These are phyloP conservation scores for Heterocephalus glaber DNA, from an alignment of 2,113 vertebrate genomes.

Conservation along the genomic window DNA sequence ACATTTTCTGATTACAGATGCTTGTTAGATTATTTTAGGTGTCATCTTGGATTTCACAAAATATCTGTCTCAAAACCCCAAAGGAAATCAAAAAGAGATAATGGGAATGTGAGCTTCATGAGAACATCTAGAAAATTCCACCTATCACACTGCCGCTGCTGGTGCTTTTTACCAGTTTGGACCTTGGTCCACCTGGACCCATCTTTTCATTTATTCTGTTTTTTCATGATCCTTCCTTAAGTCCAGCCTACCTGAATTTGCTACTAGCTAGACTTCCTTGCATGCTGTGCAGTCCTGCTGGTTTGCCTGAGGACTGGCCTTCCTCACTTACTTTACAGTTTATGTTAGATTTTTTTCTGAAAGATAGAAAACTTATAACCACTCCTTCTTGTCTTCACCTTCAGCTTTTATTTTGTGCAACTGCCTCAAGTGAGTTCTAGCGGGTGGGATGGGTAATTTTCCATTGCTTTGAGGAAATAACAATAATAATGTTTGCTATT, in stretches of 20 bases:
- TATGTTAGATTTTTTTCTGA: slow-evolving; percentile 8
- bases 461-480: slow-evolving; percentile 27
- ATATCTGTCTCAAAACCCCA: background rate
- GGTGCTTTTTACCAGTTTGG: background rate
- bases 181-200: background rate
- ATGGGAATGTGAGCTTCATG: background rate
- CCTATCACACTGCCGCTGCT: background rate
- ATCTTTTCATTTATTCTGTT: slow-evolving; percentile 23
- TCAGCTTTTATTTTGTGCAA: slow-evolving; percentile 32
- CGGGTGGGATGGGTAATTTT: background rate
- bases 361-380: slow-evolving; percentile 5
- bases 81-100: background rate
- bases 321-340: slow-evolving; percentile 14
- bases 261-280: background rate
- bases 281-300: background rate
- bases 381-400: slow-evolving; percentile 18
- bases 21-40: background rate
- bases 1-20: background rate
- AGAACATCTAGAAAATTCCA: background rate
- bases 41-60: background rate
- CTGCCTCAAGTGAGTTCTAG: background rate
- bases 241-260: background rate
- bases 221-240: slow-evolving; percentile 7
- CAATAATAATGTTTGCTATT: background rate
- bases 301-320: slow-evolving; percentile 14